These are phyloP conservation scores for Heliconius congener DNA, from an alignment of 1,140 invertebrate species.

Conservation along the genomic window DNA sequence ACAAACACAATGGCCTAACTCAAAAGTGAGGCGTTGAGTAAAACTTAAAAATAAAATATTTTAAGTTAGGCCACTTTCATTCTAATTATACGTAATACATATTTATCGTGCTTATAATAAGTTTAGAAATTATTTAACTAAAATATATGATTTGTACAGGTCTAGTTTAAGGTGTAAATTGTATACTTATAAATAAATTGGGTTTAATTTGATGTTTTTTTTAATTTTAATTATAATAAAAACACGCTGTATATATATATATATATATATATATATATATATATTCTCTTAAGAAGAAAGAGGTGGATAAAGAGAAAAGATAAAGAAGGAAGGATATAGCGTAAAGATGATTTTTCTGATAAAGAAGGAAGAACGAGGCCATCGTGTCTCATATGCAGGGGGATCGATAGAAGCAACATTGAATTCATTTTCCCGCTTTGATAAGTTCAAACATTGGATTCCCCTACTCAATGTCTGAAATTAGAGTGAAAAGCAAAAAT, in stretches of 20 bases:
- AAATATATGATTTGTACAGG: not conserved
- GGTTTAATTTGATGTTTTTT: not conserved
- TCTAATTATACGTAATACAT: not conserved
- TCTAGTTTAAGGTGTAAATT: constrained; percentile 10
- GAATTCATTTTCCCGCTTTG: not conserved
- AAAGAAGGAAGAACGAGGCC: too few species aligned
- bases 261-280: too few species aligned
- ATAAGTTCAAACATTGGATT: too few species aligned
- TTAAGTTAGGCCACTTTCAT: not conserved
- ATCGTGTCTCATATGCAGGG: too few species aligned
- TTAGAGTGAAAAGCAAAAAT: too few species aligned
- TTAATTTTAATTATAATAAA: not conserved
- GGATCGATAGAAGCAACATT: not conserved
- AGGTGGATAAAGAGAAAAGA: too few species aligned
- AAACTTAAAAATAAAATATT: not conserved
- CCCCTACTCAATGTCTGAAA: too few species aligned
- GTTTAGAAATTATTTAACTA: not conserved
- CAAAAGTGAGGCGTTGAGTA: not conserved
- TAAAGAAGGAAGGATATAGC: too few species aligned
- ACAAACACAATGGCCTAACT: not conserved
- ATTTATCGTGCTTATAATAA: not conserved
- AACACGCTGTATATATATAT: too few species aligned
- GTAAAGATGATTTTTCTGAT: too few species aligned
- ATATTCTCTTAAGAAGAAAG: not conserved
- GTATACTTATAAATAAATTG: constrained; percentile 15